phyloP scores from a whole-genome alignment of 2,888 invertebrate genomes.

The Ichneumon xanthorius region DNA sequence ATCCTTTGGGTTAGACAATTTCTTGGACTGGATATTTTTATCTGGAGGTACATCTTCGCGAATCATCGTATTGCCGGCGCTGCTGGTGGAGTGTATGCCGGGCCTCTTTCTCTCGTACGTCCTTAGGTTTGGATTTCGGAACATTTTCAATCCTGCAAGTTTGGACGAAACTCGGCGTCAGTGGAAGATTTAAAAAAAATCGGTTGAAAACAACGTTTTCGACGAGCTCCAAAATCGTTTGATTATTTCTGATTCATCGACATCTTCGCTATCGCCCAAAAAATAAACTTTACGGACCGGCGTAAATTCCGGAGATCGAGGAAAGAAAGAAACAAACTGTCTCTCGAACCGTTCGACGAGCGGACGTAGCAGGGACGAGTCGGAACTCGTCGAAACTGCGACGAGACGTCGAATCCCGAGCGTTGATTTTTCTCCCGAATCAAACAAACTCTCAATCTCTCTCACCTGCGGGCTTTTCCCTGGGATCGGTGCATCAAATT shows the following conservation, averaged over 20 bases:
- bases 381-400: too few species aligned
- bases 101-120: conserved; percentile 58
- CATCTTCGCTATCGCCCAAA: too few species aligned
- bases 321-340: too few species aligned
- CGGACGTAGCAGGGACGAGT: too few species aligned
- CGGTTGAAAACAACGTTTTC: too few species aligned
- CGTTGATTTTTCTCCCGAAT: too few species aligned
- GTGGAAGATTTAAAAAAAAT: background rate
- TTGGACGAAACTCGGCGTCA: background rate
- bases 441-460: background rate
- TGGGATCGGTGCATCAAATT: background rate
- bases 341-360: too few species aligned
- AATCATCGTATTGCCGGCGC: conserved; percentile 1
- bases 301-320: too few species aligned
- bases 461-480: background rate
- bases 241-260: too few species aligned
- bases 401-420: too few species aligned
- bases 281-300: too few species aligned
- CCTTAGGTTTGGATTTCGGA: conserved; percentile 35
- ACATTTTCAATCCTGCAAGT: conserved; percentile 27
- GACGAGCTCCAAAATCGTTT: too few species aligned
- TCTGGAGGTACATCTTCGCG: conserved; percentile 18
- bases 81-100: background rate
- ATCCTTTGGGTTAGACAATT: background rate
- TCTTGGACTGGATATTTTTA: background rate